phyloP scores from a whole-genome alignment of 2,113 vertebrate genomes.

The Charina bottae region DNA sequence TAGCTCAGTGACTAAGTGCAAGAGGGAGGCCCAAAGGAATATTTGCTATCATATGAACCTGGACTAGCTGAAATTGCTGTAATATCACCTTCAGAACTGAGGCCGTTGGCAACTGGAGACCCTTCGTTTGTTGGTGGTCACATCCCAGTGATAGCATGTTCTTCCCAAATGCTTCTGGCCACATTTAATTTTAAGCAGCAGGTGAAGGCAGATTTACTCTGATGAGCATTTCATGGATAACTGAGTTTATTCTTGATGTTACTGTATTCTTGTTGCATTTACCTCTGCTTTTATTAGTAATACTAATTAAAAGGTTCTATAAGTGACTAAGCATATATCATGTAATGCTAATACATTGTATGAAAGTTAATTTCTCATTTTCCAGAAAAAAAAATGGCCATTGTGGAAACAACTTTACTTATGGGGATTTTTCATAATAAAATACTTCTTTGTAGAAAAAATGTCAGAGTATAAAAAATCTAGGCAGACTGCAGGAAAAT shows the following conservation, averaged over 20 bases:
- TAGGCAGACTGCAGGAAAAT: not conserved
- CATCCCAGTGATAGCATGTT: not conserved
- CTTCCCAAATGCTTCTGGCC: not conserved
- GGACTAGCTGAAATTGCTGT: not conserved
- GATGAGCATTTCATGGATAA: not conserved
- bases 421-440: not conserved
- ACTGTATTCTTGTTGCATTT: not conserved
- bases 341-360: not conserved
- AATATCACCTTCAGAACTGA: not conserved
- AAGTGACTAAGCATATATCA: not conserved
- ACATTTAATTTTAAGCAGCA: not conserved
- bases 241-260: not conserved
- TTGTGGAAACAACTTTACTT: not conserved
- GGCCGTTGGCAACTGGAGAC: not conserved
- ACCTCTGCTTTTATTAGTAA: not conserved
- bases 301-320: not conserved
- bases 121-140: not conserved
- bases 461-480: not conserved
- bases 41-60: not conserved
- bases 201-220: not conserved
- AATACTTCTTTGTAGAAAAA: not conserved
- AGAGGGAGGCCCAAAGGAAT: not conserved
- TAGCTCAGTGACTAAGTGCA: not conserved
- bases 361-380: not conserved
- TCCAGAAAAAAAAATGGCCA: not conserved